Base-by-base conservation (phyloP, 2,113 vertebrate species). In the Eptesicus fuscus region DNA sequence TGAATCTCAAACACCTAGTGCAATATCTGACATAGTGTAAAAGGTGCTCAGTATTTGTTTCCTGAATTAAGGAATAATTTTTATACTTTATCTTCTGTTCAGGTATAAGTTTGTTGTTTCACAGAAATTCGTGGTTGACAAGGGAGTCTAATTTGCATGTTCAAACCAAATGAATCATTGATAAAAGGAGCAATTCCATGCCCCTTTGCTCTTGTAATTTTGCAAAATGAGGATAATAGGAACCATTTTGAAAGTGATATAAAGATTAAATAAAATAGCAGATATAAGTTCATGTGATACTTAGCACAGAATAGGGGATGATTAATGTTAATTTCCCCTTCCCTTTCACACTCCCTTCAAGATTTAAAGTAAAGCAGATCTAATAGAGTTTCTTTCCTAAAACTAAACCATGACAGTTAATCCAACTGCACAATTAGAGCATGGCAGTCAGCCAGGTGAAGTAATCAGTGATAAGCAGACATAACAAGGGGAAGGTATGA, bases 221-320 rank as follows among this genome's bases (percentile, higher is more conserved):
- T 84, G 30, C 53, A 80, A 91, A 94, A 84, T 32, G 28, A 93
- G 20, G 40, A n/a, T 30, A 86, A 79, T 9, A 65, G 16, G 25
- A 76, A 85, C 7, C 35, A 69, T 40, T 95, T 61, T 61, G 17
- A 80, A 93, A 80, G 20, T 90, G 30, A 83, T 83, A 91, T 44
- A 1, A 94, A 83, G 32, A 89, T 88, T 76, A 70, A 88, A 82
- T 78, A 86, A 96, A 91, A 80, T 14, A 85, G 25, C 23, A 94
- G 51, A 83, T 91, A 14, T 80, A 94, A 89, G 76, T 71, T 25
- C 47, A 87, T 35, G 23, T 93, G 63, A 87, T 73, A 70, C 56
- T 77, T 89, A 70, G 71, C 40, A 76, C 18, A 59, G 20, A 82
- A 80, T n/a, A 92, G 20, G 5, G 59, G 11, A 71, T 85, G 56